A percentile compares a stretch with the other conserved stretches of the same genome.
Evolutionary conservation across 2,113 vertebrate species (phyloP).

Genomic region (Ifrita kowaldi): DNA sequence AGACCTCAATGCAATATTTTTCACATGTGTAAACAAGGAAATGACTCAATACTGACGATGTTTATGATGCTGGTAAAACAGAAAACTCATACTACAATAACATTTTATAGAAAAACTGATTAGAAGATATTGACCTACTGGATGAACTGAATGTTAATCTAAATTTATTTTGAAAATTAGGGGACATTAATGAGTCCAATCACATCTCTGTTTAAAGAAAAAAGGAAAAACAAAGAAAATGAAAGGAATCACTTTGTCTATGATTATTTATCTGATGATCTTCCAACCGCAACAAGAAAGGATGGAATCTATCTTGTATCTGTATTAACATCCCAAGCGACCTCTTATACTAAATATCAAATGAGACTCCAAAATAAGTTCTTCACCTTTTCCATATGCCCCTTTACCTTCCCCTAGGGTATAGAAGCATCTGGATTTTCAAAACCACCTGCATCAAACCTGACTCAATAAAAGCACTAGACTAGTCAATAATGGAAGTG

Average conservation of each 20-base stretch:
- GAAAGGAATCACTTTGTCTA: fast-evolving
- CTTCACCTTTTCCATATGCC: background rate
- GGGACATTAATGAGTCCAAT: background rate
- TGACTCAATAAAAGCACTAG: background rate
- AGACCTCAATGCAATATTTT: background rate
- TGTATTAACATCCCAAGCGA: background rate
- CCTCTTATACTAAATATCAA: background rate
- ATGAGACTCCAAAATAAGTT: background rate
- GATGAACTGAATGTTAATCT: background rate
- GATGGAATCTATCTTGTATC: background rate
- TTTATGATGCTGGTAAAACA: background rate
- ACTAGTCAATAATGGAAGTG: background rate
- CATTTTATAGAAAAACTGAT: background rate
- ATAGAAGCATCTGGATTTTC: background rate
- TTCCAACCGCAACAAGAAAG: background rate
- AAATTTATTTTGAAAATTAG: background rate
- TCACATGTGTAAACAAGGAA: background rate
- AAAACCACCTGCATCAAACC: background rate
- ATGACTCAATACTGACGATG: background rate
- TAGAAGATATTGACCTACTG: background rate
- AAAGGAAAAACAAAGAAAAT: background rate
- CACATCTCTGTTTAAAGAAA: background rate
- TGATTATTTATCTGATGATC: background rate
- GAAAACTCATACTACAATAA: background rate
- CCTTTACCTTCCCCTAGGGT: background rate